Conservation (phyloP, 2,888 invertebrate species). For the Xylophagus ater region DNA sequence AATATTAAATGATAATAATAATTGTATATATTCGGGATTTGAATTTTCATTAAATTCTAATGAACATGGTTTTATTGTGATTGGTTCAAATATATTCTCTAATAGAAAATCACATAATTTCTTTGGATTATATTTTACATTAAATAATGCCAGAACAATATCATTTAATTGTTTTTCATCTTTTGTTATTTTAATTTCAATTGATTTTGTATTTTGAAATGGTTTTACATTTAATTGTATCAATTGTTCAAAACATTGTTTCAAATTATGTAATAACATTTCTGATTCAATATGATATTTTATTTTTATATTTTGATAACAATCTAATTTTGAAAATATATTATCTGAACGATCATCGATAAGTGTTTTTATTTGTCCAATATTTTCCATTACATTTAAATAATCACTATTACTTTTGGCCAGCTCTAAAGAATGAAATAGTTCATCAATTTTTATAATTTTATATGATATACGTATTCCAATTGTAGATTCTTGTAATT, state of each 20-base stretch:
- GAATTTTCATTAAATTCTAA: conserved; percentile 25
- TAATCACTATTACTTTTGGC: conserved; percentile 32
- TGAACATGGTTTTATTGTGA: conserved; percentile 34
- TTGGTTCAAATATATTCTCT: conserved; percentile 34
- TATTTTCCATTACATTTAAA: conserved; percentile 27
- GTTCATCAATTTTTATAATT: conserved; percentile 38
- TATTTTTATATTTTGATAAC: conserved; percentile 33
- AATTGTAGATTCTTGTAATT: conserved; percentile 46
- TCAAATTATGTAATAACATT: conserved; percentile 31
- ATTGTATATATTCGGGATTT: conserved; percentile 20
- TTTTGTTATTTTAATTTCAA: conserved; percentile 31
- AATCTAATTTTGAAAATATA: conserved; percentile 29
- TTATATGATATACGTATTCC: conserved; percentile 40
- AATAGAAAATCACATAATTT: conserved; percentile 33
- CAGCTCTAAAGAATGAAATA: conserved; percentile 38
- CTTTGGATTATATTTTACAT: conserved; percentile 34
- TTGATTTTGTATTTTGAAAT: conserved; percentile 33
- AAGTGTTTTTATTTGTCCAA: conserved; percentile 28
- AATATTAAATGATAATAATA: conserved; percentile 33
- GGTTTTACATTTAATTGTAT: conserved; percentile 33
- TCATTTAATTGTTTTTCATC: conserved; percentile 31
- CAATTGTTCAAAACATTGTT: conserved; percentile 32
- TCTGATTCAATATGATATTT: conserved; percentile 33
- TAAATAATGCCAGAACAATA: conserved; percentile 31
- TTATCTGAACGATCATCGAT: conserved; percentile 28